Evolutionary conservation across 2,888 invertebrate species (phyloP).

Genomic region (Metallyticus violacea): DNA sequence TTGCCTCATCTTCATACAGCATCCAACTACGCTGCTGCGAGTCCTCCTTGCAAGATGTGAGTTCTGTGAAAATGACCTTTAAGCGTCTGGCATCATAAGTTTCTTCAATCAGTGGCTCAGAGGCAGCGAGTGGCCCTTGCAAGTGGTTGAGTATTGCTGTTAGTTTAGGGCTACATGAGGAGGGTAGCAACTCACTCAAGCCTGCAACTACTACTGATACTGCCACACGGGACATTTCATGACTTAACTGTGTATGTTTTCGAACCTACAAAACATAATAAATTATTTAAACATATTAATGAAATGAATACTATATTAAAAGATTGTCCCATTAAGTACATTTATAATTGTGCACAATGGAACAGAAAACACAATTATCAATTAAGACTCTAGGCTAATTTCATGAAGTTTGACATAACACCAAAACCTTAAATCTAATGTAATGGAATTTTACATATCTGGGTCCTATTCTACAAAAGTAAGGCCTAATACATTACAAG

Average conservation of each 20-base stretch:
- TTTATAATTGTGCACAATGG: too few species aligned
- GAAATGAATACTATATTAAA: neutral
- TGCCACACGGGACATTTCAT: slow-evolving; percentile 82
- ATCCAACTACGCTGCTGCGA: slow-evolving; percentile 96
- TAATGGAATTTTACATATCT: too few species aligned
- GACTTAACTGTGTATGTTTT: slow-evolving; percentile 79
- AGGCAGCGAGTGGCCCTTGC: slow-evolving; percentile 55
- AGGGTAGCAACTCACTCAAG: slow-evolving; percentile 22
- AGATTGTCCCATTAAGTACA: neutral
- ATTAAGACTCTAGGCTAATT: too few species aligned
- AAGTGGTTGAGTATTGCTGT: slow-evolving; percentile 17
- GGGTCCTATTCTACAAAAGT: too few species aligned
- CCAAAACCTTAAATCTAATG: too few species aligned
- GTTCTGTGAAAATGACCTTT: slow-evolving; percentile 76
- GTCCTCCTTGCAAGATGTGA: slow-evolving; percentile 89
- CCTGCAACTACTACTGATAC: slow-evolving; percentile 68
- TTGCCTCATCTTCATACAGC: slow-evolving; percentile 87
- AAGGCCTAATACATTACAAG: too few species aligned
- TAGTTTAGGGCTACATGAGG: slow-evolving; percentile 5
- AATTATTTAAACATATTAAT: neutral
- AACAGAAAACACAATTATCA: too few species aligned
- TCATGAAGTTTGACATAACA: too few species aligned
- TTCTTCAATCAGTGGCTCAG: slow-evolving; percentile 69
- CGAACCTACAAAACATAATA: slow-evolving; percentile 54
- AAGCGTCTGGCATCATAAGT: slow-evolving; percentile 83